Conservation (phyloP, 2,113 vertebrate genomes). For the Lota lota region DNA sequence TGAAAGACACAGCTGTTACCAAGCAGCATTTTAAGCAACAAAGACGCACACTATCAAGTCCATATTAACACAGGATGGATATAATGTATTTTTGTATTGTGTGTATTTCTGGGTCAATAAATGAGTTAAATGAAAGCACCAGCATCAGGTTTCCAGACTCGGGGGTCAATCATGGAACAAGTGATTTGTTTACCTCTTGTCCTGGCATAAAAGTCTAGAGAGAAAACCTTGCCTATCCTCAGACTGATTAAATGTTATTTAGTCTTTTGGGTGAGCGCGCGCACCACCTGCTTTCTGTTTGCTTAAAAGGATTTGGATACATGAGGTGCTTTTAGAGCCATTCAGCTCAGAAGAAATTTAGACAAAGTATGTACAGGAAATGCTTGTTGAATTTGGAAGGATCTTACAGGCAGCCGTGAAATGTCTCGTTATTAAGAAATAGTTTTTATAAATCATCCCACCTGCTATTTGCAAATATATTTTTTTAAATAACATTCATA, state of each 20-base stretch:
- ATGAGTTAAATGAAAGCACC: slow-evolving; percentile 21
- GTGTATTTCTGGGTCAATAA: no score
- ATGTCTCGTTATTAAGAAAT: no score
- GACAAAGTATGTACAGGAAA: no score
- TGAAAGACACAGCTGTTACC: no score
- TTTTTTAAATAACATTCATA: no score
- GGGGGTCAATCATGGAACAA: slow-evolving; percentile 48
- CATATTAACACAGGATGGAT: background rate
- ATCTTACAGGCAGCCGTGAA: no score
- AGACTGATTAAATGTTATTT: slow-evolving; percentile 58
- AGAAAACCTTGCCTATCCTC: slow-evolving; percentile 33
- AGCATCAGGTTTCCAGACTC: slow-evolving; percentile 42
- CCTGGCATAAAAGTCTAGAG: slow-evolving; percentile 31
- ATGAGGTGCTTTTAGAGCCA: slow-evolving; percentile 25
- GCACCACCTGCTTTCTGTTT: slow-evolving; percentile 61
- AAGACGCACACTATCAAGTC: background rate
- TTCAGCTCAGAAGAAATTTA: no score
- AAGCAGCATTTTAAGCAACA: no score
- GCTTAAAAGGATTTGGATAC: slow-evolving; percentile 45
- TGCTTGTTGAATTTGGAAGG: no score
- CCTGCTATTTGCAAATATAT: no score
- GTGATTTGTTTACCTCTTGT: slow-evolving; percentile 55
- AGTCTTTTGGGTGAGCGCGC: slow-evolving; percentile 35
- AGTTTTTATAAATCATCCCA: no score
- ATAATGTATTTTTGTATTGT: slow-evolving; percentile 12